These are phyloP conservation scores for Scaptomyza cyrtandrae DNA, from an alignment of 2,888 invertebrate species.

Conservation along the genomic window DNA sequence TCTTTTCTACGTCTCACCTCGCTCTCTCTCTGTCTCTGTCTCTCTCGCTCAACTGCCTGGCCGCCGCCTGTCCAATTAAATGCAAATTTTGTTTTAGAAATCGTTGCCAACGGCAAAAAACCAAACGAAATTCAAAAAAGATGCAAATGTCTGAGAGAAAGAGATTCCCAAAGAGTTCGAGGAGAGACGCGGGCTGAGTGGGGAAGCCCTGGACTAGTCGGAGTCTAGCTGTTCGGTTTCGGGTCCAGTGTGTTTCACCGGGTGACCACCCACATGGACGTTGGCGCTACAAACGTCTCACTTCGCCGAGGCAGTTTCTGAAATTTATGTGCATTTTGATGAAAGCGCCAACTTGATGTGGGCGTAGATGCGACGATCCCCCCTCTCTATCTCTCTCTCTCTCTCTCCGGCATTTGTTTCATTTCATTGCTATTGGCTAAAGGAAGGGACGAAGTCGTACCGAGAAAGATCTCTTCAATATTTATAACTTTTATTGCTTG, in stretches of 20 bases:
- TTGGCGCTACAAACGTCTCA: conserved; percentile 76
- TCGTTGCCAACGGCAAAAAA: conserved; percentile 56
- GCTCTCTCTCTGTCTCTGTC: not conserved
- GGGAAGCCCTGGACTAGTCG: not conserved
- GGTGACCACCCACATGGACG: conserved; percentile 71
- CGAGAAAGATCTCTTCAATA: conserved; percentile 51
- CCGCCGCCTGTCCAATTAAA: conserved; percentile 69
- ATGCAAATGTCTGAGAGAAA: conserved; percentile 62
- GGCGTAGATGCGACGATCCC: conserved; percentile 54
- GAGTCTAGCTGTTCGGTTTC: not conserved
- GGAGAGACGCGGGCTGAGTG: not conserved
- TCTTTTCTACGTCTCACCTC: not conserved
- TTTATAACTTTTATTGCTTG: conserved; percentile 65
- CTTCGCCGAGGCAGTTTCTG: conserved; percentile 58
- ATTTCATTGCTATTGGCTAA: conserved; percentile 12
- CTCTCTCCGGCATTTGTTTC: conserved; percentile 15
- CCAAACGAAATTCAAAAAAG: conserved; percentile 53
- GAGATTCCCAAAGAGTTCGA: conserved; percentile 2
- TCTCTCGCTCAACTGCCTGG: not conserved
- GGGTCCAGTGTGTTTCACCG: conserved; percentile 53
- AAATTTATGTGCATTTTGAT: conserved; percentile 79
- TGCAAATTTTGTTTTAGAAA: conserved; percentile 78
- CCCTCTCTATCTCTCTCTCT: not conserved
- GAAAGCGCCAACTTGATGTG: conserved; percentile 66
- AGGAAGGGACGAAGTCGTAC: not conserved